Evolutionary conservation across 2,113 vertebrate genomes (phyloP).

Genomic region (Pampusana beccarii): DNA sequence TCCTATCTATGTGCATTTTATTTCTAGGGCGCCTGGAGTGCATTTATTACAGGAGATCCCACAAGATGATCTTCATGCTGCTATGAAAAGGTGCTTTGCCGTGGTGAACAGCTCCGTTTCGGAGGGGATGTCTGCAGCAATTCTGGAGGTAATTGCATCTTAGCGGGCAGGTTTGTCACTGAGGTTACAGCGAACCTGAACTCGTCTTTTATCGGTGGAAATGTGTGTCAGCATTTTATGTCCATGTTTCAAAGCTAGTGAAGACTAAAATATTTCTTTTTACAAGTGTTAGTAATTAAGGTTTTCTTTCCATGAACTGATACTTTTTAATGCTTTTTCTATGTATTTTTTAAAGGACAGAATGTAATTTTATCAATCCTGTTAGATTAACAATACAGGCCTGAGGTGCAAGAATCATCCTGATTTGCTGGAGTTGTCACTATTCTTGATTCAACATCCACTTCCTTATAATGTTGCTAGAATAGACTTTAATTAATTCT

Average conservation of each 20-base stretch:
- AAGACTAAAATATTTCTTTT: not conserved
- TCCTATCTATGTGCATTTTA: not conserved
- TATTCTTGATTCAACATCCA: not conserved
- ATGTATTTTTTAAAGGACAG: not conserved
- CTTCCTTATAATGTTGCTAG: not conserved
- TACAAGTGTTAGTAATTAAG: not conserved
- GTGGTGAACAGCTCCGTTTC: conserved; percentile 93
- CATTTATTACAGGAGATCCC: conserved; percentile 81
- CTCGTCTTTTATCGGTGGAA: not conserved
- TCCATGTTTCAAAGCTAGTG: not conserved
- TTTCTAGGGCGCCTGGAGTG: conserved; percentile 82
- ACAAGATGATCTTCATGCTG: conserved; percentile 86
- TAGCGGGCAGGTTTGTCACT: not conserved
- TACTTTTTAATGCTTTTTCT: not conserved
- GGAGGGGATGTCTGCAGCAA: conserved; percentile 94
- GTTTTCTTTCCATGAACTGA: not conserved
- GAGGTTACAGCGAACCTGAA: not conserved
- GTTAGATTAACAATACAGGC: not conserved
- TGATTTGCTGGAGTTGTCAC: conserved; percentile 24
- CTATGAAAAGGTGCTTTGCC: conserved; percentile 79
- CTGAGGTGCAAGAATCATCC: not conserved
- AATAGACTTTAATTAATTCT: conserved; percentile 43
- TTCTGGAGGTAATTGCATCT: conserved; percentile 90
- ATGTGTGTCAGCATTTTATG: not conserved
- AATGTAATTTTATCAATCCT: not conserved